Evolutionary conservation across 2,113 vertebrate species (phyloP).

Genomic region (Isurus oxyrinchus): DNA sequence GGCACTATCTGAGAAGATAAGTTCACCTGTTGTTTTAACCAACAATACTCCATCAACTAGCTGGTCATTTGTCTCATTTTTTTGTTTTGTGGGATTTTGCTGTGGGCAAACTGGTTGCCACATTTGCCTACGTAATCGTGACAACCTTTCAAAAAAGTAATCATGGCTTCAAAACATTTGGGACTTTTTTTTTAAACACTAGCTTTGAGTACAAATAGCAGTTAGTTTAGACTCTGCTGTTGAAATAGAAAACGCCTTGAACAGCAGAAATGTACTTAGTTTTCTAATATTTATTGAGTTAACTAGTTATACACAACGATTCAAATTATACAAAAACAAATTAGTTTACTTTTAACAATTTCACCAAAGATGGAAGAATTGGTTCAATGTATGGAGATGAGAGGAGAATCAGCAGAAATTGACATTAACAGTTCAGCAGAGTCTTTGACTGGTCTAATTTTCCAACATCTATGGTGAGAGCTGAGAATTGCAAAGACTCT

Average conservation of each 20-base stretch:
- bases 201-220: background rate
- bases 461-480: background rate
- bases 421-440: background rate
- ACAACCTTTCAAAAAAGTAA: background rate
- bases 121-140: background rate
- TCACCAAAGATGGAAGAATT: background rate
- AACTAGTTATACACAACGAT: background rate
- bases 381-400: background rate
- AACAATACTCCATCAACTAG: background rate
- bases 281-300: background rate
- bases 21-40: background rate
- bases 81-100: background rate
- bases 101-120: background rate
- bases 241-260: background rate
- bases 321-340: background rate
- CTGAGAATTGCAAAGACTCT: background rate
- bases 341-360: background rate
- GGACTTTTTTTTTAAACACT: background rate
- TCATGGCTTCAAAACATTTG: background rate
- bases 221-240: background rate
- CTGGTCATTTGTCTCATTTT: background rate
- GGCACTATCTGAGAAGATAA: background rate
- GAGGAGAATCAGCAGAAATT: background rate
- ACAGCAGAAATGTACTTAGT: background rate
- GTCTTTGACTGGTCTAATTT: background rate